A percentile compares a stretch with the other conserved stretches of the same genome.
Evolutionary conservation across 2,888 invertebrate species (phyloP).

Genomic region (Cerastoderma edule): DNA sequence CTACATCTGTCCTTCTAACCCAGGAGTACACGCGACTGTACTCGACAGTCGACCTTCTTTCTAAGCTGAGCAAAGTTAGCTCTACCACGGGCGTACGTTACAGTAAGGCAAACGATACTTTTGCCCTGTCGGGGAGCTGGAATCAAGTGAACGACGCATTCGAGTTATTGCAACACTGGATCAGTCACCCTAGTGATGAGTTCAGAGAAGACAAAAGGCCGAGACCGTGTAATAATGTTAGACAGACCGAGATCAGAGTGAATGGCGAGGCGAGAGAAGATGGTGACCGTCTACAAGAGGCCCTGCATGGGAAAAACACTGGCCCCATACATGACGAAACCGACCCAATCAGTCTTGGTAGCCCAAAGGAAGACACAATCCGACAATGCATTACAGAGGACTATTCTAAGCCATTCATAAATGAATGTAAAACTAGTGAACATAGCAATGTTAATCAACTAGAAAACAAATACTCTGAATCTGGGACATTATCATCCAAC

Average conservation of each 20-base stretch:
- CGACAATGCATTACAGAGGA: no score
- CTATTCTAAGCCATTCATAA: no score
- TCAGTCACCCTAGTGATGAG: no score
- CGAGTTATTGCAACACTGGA: conserved; percentile 41
- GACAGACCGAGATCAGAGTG: not conserved
- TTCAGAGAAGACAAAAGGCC: no score
- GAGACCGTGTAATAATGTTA: no score
- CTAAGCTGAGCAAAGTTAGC: conserved; percentile 47
- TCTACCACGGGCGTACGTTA: conserved; percentile 40
- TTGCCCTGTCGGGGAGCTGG: conserved; percentile 47
- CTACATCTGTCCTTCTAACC: conserved; percentile 44
- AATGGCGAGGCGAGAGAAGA: not conserved
- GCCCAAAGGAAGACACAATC: no score
- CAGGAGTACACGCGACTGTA: conserved; percentile 31
- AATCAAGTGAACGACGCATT: conserved; percentile 46
- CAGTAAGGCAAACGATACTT: conserved; percentile 43
- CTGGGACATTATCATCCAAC: no score
- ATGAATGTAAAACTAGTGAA: no score
- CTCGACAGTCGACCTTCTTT: conserved; percentile 22
- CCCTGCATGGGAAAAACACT: not conserved
- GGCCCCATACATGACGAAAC: no score
- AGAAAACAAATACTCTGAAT: no score
- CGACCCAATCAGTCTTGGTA: no score
- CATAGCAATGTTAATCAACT: no score
- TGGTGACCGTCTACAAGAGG: not conserved